Conservation (phyloP, 2,113 vertebrate genomes). For the Equus quagga region DNA sequence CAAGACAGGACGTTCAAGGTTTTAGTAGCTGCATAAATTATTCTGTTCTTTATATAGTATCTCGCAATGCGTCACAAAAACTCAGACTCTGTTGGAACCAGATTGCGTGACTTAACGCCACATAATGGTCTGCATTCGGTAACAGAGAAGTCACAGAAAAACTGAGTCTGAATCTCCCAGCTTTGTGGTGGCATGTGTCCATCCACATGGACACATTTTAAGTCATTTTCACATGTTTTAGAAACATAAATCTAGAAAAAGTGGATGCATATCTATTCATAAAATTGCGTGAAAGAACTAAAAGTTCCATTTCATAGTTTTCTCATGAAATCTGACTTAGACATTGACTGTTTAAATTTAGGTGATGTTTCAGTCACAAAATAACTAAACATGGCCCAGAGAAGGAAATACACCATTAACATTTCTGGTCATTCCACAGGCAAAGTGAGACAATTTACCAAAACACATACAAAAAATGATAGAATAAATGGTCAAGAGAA, state of each 20-base stretch:
- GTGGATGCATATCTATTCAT: not conserved
- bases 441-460: not conserved
- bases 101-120: not conserved
- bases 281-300: not conserved
- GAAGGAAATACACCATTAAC: not conserved
- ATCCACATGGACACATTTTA: not conserved
- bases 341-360: constrained; percentile 7
- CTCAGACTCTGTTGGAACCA: not conserved
- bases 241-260: constrained; percentile 12
- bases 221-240: constrained; percentile 16
- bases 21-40: constrained; percentile 61
- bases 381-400: not conserved
- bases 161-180: not conserved
- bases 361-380: not conserved
- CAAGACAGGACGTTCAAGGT: not conserved
- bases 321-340: constrained; percentile 12
- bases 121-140: not conserved
- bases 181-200: not conserved
- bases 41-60: constrained; percentile 52
- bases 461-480: not conserved
- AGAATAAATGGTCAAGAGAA: not conserved
- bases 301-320: constrained; percentile 16
- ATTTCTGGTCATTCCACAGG: not conserved
- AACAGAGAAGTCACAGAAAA: constrained; percentile 33
- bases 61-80: constrained; percentile 7